A percentile compares a stretch with the other conserved stretches of the same genome.
phyloP scores from a whole-genome alignment of 2,113 vertebrate species.

The Leptodactylus fuscus region DNA sequence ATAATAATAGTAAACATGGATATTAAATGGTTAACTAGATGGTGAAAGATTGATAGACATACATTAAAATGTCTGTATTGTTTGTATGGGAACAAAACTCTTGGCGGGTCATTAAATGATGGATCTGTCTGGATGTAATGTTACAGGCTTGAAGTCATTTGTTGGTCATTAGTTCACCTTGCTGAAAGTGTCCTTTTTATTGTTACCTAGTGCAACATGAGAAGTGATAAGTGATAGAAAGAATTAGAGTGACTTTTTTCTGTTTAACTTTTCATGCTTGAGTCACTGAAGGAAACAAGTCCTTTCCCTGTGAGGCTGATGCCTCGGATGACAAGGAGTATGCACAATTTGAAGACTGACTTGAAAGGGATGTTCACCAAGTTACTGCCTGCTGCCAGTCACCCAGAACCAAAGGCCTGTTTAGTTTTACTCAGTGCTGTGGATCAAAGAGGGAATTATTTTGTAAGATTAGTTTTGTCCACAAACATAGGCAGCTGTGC shows the following conservation, averaged over 20 bases:
- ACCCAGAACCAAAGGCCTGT: constrained; percentile 59
- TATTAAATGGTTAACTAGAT: not conserved
- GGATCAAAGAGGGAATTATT: constrained; percentile 53
- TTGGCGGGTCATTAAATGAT: not conserved
- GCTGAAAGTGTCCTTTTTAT: constrained; percentile 34
- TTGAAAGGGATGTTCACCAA: constrained; percentile 52
- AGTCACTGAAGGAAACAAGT: constrained; percentile 55
- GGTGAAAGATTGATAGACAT: not conserved
- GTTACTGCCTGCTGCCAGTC: constrained; percentile 58
- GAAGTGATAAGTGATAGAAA: constrained; percentile 45
- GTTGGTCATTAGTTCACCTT: constrained; percentile 34
- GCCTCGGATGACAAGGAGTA: constrained; percentile 31
- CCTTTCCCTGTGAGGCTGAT: constrained; percentile 44
- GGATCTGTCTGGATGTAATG: not conserved
- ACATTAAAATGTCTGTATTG: not conserved
- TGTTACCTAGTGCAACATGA: constrained; percentile 27
- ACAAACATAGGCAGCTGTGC: constrained; percentile 47
- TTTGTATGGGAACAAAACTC: not conserved
- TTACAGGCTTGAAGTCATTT: constrained; percentile 32
- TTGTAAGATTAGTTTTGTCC: constrained; percentile 52
- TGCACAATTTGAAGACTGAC: constrained; percentile 43
- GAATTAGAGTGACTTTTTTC: constrained; percentile 26
- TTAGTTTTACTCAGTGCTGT: constrained; percentile 57
- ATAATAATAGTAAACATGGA: too few species aligned
- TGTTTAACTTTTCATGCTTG: constrained; percentile 52